Evolutionary conservation across 2,797 vertebrate species (phyloP).

Genomic region (Girardinus metallicus): DNA sequence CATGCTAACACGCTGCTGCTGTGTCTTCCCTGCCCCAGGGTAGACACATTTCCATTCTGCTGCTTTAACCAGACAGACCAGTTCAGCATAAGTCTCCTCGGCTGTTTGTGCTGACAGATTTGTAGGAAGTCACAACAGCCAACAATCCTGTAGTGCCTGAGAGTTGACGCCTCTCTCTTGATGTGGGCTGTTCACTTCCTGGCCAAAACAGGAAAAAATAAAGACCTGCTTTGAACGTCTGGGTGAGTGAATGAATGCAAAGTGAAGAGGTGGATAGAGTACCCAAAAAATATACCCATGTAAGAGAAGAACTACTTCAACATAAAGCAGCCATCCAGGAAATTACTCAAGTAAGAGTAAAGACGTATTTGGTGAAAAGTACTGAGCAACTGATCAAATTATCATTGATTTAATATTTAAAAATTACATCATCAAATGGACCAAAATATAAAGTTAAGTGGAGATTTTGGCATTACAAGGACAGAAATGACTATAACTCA

Average conservation of each 20-base stretch:
- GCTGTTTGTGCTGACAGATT: conserved; percentile 17
- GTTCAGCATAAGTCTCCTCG: conserved; percentile 28
- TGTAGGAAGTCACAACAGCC: conserved; percentile 7
- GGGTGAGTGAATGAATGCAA: conserved; percentile 1
- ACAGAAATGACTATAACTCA: no score
- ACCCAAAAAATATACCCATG: no score
- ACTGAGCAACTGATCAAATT: no score
- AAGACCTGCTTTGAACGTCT: conserved; percentile 19
- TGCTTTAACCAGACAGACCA: conserved; percentile 46
- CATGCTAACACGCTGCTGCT: conserved; percentile 29
- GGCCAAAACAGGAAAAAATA: conserved; percentile 27
- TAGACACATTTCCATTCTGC: conserved; percentile 49
- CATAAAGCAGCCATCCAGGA: no score
- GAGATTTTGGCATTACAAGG: no score
- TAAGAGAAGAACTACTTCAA: no score
- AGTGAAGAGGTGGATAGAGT: no score
- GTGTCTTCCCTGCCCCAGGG: conserved; percentile 36
- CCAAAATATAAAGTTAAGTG: no score
- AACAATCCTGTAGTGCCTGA: conserved; percentile 1
- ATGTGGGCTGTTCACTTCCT: conserved; percentile 43
- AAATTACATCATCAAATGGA: no score
- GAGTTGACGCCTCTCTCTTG: conserved; percentile 38
- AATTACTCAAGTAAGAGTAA: no score
- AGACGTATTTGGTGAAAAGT: no score
- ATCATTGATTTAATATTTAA: no score